phyloP scores from a whole-genome alignment of 2,888 invertebrate species.

The Megalurothrips usitatus region DNA sequence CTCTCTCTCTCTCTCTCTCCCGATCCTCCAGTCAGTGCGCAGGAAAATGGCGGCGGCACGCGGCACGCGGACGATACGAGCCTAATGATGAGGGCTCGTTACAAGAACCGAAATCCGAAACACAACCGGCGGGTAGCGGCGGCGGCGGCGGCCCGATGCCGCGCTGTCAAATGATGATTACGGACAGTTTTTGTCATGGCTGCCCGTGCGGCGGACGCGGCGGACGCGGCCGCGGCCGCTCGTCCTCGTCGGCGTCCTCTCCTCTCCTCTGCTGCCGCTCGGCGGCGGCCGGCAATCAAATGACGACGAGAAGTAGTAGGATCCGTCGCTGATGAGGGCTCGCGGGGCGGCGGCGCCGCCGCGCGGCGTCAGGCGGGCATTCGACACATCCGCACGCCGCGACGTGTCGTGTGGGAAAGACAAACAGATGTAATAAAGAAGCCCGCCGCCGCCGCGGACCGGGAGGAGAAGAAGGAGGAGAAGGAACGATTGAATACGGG shows the following conservation, averaged over 20 bases:
- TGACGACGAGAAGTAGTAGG: background rate
- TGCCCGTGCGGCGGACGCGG: background rate
- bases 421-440: background rate
- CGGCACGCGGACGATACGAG: background rate
- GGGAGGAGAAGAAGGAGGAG: background rate
- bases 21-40: background rate
- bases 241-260: too few species aligned
- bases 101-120: conserved; percentile 13
- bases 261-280: background rate
- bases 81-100: conserved; percentile 20
- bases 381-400: background rate
- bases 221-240: background rate
- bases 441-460: background rate
- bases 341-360: background rate
- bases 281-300: background rate
- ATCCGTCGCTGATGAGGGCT: background rate
- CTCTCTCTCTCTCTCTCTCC: background rate
- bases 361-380: background rate
- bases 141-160: background rate
- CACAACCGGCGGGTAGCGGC: background rate
- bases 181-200: conserved; percentile 7
- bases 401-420: background rate
- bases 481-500: background rate
- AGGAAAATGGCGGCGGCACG: background rate
- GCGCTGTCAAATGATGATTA: conserved; percentile 17